These are phyloP conservation scores for Ladona fulva DNA, from an alignment of 1,140 invertebrate species.

Conservation along the genomic window DNA sequence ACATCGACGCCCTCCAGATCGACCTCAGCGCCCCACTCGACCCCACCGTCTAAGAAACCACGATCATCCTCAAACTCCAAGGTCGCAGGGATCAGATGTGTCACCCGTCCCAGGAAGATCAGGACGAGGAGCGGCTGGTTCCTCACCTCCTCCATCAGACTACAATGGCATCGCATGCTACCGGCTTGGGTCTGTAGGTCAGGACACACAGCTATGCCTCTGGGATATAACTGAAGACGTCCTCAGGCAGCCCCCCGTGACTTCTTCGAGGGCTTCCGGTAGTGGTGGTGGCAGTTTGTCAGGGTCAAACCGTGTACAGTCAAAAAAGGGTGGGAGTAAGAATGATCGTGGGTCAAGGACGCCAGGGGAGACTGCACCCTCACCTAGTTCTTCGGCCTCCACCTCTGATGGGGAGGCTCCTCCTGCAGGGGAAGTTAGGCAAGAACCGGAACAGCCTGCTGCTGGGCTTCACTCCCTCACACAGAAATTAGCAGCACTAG, in stretches of 20 bases:
- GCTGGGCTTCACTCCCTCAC: background rate
- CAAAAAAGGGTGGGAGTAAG: background rate
- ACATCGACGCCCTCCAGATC: conserved; percentile 12
- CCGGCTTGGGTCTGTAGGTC: conserved; percentile 90
- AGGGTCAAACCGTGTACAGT: background rate
- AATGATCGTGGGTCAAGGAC: background rate
- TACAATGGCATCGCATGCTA: conserved; percentile 54
- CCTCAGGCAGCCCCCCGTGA: conserved; percentile 48
- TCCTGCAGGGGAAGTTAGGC: background rate
- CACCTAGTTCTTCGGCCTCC: conserved; percentile 26
- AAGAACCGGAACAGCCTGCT: conserved; percentile 10
- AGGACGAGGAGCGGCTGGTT: background rate
- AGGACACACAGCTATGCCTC: conserved; percentile 95
- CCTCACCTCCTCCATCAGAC: conserved; percentile 33
- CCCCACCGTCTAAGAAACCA: conserved; percentile 6
- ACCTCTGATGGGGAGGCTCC: conserved; percentile 29
- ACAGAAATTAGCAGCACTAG: background rate
- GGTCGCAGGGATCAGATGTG: conserved; percentile 20
- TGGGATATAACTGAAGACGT: conserved; percentile 98
- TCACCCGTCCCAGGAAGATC: background rate
- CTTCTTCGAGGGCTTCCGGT: background rate
- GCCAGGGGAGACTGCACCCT: conserved; percentile 1
- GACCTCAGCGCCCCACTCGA: background rate
- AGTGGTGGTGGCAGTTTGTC: conserved; percentile 6
- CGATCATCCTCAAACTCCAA: conserved; percentile 18